Base-by-base conservation (phyloP, 64 coral and sea anemone species). In the Montipora cactus region DNA sequence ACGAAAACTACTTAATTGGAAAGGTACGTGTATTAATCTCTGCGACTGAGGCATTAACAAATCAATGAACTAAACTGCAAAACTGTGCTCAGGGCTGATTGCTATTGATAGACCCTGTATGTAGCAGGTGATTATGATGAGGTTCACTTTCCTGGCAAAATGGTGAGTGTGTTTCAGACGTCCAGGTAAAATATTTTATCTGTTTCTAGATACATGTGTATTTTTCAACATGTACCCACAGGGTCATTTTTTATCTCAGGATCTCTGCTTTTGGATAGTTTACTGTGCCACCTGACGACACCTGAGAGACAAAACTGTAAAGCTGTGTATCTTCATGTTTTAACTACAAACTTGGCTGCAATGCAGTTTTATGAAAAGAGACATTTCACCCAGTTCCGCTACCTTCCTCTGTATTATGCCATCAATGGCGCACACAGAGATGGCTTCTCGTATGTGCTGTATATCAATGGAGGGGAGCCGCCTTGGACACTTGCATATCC, bases 401-500 rank as follows among this genome's bases (percentile, higher is more conserved):
- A 90, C 89, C 76, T 99, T 57, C 98, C 98, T 10, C 77, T 96
- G 92, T 99, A 99, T 74, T 99, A 99, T 90, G 84, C 98, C 19
- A 99, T 99, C 14, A 94, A 96, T 91, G 98, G 98, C 57, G 57
- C 59, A 22, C 98, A 99, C 15, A 84, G 87, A 45, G 95, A 99
- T 95, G 98, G 98, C 4, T 99, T 91, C 59, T 83, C 93, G 20
- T 99, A 96, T 94, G 95, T 99, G 7, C 76, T 99, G 50, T 99
- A 99, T 74, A 94, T 99, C 10, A 99, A 99, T 93, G 98, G 98
- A 55, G 98, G 98, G 5, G 89, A 96, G 49, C 98, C 98, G 21
- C 98, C 98, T 3, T 96, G 98, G 98, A 99, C 98, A 45, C 72
- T 99, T 88, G 52, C 53, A 94, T 99, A 99, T 99, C 98, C 95